Base-by-base conservation (phyloP, 2,797 vertebrate species). In the Centropyge bicolor region DNA sequence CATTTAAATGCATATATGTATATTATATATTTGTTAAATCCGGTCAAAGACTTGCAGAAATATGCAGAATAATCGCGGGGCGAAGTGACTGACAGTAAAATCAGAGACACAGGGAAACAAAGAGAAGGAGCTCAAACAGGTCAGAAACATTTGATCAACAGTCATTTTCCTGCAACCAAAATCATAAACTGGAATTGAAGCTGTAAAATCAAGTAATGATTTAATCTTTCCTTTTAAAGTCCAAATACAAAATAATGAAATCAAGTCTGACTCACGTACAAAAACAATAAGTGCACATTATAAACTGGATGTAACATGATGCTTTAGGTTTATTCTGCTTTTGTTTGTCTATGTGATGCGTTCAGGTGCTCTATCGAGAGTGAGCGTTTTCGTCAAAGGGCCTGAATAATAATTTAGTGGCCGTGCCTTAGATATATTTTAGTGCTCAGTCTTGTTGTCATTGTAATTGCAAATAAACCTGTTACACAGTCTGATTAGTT, bases 301-400 rank as follows among this genome's bases (percentile, higher is more conserved):
- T 20, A 3, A 20, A 2, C 4, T 41, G 8, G 0, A 9, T 22
- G 38, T 22, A 27, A 16, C 35, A 1, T 13, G 8, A 27, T 51
- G 1, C 14, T 38, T 36, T 3, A 11, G 35, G n/a, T 71, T 16
- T 13, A 49, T 31, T 56, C 24, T 46, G 36, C 45, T 17, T 51
- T 56, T 51, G 22, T 56, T 35, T 5, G 40, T 40, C 20, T 52
- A 22, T 11, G 70, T 70, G 72, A 16, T 38, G 52, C 36, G 65
- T 82, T 55, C 59, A 82, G 38, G 59, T 24, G 72, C 45, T 76
- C 24, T 1, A 11, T 8, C 3, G 2, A 48, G 17, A 36, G 7
- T 14, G 48, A 20, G 8, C 8, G 40, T 49, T 51, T 40, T 7
- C 38, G 8, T 14, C 11, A 14, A 41, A n/a, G 27, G 8, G 48